Base-by-base conservation (phyloP, 2,888 invertebrate genomes). In the Poecilus cupreus region DNA sequence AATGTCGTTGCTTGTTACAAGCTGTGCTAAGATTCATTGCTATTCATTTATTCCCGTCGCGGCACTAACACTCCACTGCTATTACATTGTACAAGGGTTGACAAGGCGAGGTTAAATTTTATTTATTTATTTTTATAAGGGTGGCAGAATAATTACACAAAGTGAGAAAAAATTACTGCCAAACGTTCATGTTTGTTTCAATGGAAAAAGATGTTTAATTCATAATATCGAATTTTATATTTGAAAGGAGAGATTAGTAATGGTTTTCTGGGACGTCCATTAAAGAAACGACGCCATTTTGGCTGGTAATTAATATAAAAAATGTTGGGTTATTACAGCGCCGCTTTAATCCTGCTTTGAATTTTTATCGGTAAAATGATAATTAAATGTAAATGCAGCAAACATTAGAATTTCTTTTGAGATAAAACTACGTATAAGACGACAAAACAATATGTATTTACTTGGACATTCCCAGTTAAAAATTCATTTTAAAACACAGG, bases 11-110 rank as follows among this genome's bases (percentile, higher is more conserved):
- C 32, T 8, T 32, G 32, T 54, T 54, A 10, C 20, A 54, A 26
- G 32, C 32, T n/a, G n/a, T n/a, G 32, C 6, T 32, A 6, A 32
- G 13, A 60, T 60, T 60, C 60, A 60, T 60, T 60, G 60, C 26
- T 60, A 60, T 60, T 60, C 60, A 60, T 60, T 22, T 60, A 60
- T 60, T 60, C 60, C 4, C n/a, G 22, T 43, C 60, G 3, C n/a
- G 60, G 6, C 10, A 43, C 11, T 11, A 2, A 43, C 43, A 32
- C 32, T 32, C 5, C 32, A 32, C 32, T 32, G 32, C 32, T 32
- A 8, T 32, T 32, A 32, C 4, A 32, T 8, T 32, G 32, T 32
- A 32, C 32, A 6, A 32, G 32, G 32, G 4, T 32, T 32, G 54
- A 54, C 54, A 54, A 20, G 54, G 20, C 18, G 54, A 20, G 22